phyloP scores from a whole-genome alignment of 2,888 invertebrate species.

The Metellina segmentata region DNA sequence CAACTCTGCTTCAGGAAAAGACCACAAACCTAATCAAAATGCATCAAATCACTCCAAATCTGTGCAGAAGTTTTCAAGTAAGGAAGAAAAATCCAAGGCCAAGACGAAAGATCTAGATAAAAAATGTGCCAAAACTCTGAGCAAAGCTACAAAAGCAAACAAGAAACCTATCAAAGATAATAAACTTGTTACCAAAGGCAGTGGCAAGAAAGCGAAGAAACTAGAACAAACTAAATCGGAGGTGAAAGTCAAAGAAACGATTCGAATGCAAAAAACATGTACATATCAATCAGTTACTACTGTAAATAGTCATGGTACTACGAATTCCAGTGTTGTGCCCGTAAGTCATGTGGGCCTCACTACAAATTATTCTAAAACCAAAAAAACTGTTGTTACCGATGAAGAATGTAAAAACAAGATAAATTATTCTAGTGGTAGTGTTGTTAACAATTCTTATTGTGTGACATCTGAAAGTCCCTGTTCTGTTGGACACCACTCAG shows the following conservation, averaged over 20 bases:
- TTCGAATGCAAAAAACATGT: conserved; percentile 73
- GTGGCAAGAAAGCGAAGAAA: conserved; percentile 45
- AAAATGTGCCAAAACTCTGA: conserved; percentile 33
- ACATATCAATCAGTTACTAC: conserved; percentile 75
- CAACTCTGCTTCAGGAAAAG: conserved; percentile 22
- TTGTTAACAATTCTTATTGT: conserved; percentile 60
- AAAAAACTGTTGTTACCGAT: conserved; percentile 72
- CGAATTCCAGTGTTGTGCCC: conserved; percentile 60
- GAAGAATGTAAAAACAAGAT: conserved; percentile 72
- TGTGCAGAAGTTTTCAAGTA: background rate
- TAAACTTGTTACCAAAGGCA: background rate
- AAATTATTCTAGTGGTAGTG: conserved; percentile 54
- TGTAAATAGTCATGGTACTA: conserved; percentile 60
- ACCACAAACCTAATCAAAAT: conserved; percentile 23
- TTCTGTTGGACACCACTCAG: conserved; percentile 41
- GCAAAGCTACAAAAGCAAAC: conserved; percentile 17
- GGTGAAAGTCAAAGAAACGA: conserved; percentile 73
- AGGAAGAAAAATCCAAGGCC: conserved; percentile 49
- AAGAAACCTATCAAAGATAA: conserved; percentile 48
- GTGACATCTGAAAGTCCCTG: conserved; percentile 59
- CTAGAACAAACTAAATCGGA: conserved; percentile 73
- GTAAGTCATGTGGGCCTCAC: conserved; percentile 69
- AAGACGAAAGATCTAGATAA: conserved; percentile 30
- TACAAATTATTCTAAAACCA: conserved; percentile 70
- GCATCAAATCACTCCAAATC: background rate